Percentiles rank a stretch among this genome's conserved stretches.
These are phyloP conservation scores for Peromyscus aztecus DNA, from an alignment of 2,797 vertebrate genomes.

Conservation along the genomic window DNA sequence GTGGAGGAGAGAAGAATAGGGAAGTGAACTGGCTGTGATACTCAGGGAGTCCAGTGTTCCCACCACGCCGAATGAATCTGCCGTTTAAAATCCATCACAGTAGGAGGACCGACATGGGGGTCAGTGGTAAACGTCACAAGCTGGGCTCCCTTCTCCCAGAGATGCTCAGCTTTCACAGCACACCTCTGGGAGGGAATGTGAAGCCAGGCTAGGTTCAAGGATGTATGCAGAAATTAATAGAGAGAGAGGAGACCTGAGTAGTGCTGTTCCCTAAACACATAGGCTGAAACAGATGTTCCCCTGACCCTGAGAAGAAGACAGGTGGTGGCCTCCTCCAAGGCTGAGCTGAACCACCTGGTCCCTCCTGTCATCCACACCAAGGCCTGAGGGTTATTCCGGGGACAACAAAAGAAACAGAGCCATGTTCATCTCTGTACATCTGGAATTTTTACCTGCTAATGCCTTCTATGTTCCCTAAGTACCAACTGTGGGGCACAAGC, in stretches of 20 bases:
- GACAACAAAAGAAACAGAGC: neutral
- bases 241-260: neutral
- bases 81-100: neutral
- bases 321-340: neutral
- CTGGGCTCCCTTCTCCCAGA: neutral
- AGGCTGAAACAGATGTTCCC: too few species aligned
- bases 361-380: neutral
- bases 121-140: neutral
- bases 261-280: neutral
- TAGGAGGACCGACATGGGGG: neutral
- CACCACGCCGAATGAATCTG: neutral
- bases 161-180: neutral
- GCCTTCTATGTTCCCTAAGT: neutral
- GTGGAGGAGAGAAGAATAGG: neutral
- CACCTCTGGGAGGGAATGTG: too few species aligned
- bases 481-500: neutral
- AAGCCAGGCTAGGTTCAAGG: neutral
- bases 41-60: neutral
- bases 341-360: neutral
- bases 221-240: neutral
- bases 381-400: neutral
- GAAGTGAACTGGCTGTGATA: neutral
- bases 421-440: rapidly evolving
- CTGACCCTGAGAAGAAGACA: too few species aligned
- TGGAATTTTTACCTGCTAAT: neutral